Evolutionary conservation across 2,888 invertebrate genomes (phyloP).

Genomic region (Elgonia sp.): DNA sequence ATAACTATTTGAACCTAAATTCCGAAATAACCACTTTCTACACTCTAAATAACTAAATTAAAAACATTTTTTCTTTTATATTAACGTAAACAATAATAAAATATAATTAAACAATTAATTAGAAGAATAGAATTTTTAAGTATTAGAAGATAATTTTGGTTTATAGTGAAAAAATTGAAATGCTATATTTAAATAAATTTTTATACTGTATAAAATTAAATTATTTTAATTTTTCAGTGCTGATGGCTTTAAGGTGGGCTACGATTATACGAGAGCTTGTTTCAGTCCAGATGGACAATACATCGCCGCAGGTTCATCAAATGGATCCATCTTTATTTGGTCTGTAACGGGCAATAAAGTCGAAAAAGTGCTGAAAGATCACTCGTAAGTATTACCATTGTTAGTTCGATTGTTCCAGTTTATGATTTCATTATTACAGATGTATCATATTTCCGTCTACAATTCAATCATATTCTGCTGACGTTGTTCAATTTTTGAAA

Average conservation of each 20-base stretch:
- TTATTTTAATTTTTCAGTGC: constrained; percentile 89
- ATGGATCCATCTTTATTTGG: constrained; percentile 97
- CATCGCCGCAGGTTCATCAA: constrained; percentile 96
- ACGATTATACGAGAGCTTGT: constrained; percentile 97
- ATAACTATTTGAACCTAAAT: no score
- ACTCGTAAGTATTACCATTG: constrained; percentile 89
- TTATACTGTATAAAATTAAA: neutral
- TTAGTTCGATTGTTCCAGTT: constrained; percentile 45
- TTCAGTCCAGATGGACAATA: constrained; percentile 97
- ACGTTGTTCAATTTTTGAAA: constrained; percentile 27
- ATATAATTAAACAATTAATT: no score
- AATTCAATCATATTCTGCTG: no score
- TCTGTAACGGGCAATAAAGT: constrained; percentile 92
- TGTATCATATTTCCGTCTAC: constrained; percentile 1
- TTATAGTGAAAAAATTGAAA: no score
- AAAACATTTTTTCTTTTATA: no score
- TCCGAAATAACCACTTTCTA: no score
- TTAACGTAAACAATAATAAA: no score
- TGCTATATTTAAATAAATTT: neutral
- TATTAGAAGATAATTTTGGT: neutral
- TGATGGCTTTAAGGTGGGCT: constrained; percentile 97
- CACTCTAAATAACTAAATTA: no score
- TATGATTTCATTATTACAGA: constrained; percentile 30
- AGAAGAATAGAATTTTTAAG: no score
- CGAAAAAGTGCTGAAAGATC: constrained; percentile 93